phyloP scores from a whole-genome alignment of 2,888 invertebrate genomes.

The Meandrusa payeni region DNA sequence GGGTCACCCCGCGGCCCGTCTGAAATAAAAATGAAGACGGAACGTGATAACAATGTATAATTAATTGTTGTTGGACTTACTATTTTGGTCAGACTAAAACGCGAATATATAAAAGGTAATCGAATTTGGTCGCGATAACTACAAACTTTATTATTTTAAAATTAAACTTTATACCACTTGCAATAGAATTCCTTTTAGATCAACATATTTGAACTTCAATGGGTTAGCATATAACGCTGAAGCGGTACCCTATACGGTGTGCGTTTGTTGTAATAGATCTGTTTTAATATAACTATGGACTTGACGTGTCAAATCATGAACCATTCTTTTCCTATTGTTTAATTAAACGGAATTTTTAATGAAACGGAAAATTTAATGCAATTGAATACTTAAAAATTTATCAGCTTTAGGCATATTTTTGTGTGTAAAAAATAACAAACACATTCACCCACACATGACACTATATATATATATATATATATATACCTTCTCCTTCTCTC shows the following conservation, averaged over 20 bases:
- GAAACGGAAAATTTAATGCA: no score
- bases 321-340: background rate
- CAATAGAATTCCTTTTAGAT: background rate
- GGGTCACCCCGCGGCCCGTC: slow-evolving; percentile 21
- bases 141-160: background rate
- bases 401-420: no score
- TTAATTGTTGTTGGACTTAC: slow-evolving; percentile 19
- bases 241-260: slow-evolving; percentile 16
- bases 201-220: background rate
- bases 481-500: no score
- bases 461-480: no score
- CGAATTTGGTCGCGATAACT: slow-evolving; percentile 20
- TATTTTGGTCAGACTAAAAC: slow-evolving; percentile 17
- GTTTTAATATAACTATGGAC: background rate
- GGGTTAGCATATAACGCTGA: background rate
- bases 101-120: slow-evolving; percentile 21
- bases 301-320: background rate
- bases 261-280: slow-evolving; percentile 16
- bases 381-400: no score
- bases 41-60: slow-evolving; percentile 22
- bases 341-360: no score
- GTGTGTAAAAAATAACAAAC: no score
- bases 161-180: slow-evolving; percentile 12
- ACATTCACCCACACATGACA: no score
- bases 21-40: slow-evolving; percentile 25